A percentile compares a stretch with the other conserved stretches of the same genome.
Conservation (phyloP, 2,888 invertebrate genomes). For the Arge pagana region DNA sequence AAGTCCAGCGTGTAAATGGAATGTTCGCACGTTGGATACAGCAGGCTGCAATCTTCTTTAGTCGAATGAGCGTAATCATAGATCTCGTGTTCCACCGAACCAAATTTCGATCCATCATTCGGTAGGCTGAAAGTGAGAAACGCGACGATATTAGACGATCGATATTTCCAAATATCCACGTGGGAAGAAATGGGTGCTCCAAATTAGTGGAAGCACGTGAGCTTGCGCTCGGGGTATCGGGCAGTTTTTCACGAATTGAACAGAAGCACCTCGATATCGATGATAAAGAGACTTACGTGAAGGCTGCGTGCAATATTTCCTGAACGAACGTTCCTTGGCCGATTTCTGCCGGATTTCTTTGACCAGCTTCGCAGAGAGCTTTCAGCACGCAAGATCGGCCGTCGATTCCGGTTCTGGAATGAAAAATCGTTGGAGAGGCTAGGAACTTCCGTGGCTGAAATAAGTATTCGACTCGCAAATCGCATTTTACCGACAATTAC, state of each 20-base stretch:
- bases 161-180: too few species aligned
- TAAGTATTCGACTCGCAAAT: too few species aligned
- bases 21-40: conserved; percentile 58
- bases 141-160: too few species aligned
- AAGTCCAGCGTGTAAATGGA: conserved; percentile 52
- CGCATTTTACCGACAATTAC: too few species aligned
- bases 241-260: too few species aligned
- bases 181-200: too few species aligned
- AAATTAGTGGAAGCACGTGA: too few species aligned
- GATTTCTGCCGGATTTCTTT: conserved; percentile 53
- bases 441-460: too few species aligned
- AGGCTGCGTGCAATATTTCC: conserved; percentile 51
- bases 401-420: conserved; percentile 73
- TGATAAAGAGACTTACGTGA: conserved; percentile 43
- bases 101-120: conserved; percentile 46
- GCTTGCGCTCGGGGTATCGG: too few species aligned
- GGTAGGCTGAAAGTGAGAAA: conserved; percentile 40
- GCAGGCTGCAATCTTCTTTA: conserved; percentile 57
- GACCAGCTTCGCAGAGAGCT: conserved; percentile 74
- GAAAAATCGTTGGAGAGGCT: too few species aligned
- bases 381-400: conserved; percentile 74
- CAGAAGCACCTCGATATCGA: too few species aligned
- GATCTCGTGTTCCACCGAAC: conserved; percentile 42
- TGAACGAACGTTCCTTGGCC: conserved; percentile 51
- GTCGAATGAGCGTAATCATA: conserved; percentile 59